A percentile compares a stretch with the other conserved stretches of the same genome.
phyloP scores from a whole-genome alignment of 2,113 vertebrate species.

The Prunella himalayana region DNA sequence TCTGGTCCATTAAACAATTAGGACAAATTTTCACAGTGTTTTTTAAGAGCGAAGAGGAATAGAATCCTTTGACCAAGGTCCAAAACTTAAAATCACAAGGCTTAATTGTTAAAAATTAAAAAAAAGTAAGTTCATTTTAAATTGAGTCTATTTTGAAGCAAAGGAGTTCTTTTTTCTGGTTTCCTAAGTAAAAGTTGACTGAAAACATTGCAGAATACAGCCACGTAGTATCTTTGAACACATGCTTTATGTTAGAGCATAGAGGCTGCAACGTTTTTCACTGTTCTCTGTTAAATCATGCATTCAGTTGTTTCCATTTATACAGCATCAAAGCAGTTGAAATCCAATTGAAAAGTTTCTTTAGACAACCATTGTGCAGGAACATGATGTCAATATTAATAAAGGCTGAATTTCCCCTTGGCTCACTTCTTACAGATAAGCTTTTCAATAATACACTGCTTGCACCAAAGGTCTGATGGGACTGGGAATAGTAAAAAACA shows the following conservation, averaged over 20 bases:
- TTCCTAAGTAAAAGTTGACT: background rate
- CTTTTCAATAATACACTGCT: conserved; percentile 84
- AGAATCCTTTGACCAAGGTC: background rate
- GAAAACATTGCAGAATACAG: conserved; percentile 10
- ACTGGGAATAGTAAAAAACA: conserved; percentile 86
- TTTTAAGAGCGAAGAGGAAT: background rate
- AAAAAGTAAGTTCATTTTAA: background rate
- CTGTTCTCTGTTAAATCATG: conserved; percentile 73
- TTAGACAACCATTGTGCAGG: conserved; percentile 79
- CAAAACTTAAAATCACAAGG: background rate
- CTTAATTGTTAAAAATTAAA: background rate
- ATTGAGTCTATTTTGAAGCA: background rate
- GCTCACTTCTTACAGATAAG: conserved; percentile 85
- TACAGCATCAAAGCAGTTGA: conserved; percentile 78
- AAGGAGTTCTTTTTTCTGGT: background rate
- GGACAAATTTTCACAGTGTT: background rate
- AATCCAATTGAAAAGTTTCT: conserved; percentile 85
- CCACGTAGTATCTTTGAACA: conserved; percentile 19
- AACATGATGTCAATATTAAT: conserved; percentile 88
- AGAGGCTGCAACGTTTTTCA: conserved; percentile 54
- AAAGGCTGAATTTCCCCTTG: conserved; percentile 84
- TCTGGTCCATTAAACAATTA: background rate
- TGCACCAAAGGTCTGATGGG: conserved; percentile 84
- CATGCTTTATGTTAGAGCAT: conserved; percentile 29
- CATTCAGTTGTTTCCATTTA: conserved; percentile 80